Conservation (phyloP, 2,888 invertebrate genomes). For the Macrosoma leucophasiata region DNA sequence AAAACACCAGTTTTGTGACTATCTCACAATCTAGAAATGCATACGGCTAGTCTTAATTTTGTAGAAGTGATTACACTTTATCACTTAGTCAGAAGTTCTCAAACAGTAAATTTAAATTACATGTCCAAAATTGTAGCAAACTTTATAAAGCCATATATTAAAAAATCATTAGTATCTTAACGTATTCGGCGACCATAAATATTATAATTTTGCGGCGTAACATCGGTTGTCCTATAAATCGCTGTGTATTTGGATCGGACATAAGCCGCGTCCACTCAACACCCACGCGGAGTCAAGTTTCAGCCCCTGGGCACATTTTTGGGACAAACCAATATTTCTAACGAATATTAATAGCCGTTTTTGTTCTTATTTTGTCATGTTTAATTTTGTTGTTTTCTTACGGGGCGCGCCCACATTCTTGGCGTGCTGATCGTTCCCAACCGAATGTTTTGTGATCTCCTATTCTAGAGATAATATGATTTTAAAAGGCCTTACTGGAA, state of each 20-base stretch:
- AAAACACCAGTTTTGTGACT: no score
- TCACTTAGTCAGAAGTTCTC: no score
- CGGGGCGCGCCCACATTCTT: constrained; percentile 52
- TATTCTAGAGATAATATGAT: no score
- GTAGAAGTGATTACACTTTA: no score
- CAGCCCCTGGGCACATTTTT: constrained; percentile 72
- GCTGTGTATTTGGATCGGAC: constrained; percentile 34
- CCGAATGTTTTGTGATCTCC: no score
- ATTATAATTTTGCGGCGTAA: constrained; percentile 48
- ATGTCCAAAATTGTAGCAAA: no score
- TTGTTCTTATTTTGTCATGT: constrained; percentile 55
- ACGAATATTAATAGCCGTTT: constrained; percentile 71
- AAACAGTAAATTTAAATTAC: no score
- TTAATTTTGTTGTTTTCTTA: constrained; percentile 47
- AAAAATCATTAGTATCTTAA: constrained; percentile 27
- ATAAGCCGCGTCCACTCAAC: constrained; percentile 54
- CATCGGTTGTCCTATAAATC: constrained; percentile 38
- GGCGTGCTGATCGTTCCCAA: no score
- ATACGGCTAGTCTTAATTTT: no score
- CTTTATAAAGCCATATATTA: constrained; percentile 23
- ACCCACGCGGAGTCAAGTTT: constrained; percentile 63
- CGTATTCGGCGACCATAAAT: constrained; percentile 46
- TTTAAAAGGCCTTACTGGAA: no score
- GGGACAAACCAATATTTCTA: constrained; percentile 75
- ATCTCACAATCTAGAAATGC: no score